These are phyloP conservation scores for Lamprologus tigripictilis DNA, from an alignment of 2,113 vertebrate species.

Conservation along the genomic window DNA sequence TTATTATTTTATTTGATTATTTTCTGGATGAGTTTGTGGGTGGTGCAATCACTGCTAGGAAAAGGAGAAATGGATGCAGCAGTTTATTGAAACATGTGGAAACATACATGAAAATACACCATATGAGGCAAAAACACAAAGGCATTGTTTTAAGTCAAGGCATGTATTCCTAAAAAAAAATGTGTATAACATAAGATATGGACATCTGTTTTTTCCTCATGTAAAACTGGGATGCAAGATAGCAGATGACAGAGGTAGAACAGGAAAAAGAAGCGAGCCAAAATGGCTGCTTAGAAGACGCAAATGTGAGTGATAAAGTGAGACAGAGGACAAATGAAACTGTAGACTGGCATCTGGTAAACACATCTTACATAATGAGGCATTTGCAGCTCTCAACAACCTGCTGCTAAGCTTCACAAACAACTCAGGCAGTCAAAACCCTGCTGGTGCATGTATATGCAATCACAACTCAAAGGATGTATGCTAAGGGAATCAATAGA, in stretches of 20 bases:
- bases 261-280: neutral
- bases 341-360: constrained; percentile 40
- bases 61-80: neutral
- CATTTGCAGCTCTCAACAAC: constrained; percentile 30
- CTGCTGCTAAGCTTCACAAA: constrained; percentile 35
- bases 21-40: neutral
- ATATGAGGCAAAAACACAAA: neutral
- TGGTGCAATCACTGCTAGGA: neutral
- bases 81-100: neutral
- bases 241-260: neutral
- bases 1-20: neutral
- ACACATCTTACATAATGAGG: constrained; percentile 43
- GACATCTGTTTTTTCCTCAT: neutral
- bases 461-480: neutral
- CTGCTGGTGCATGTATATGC: neutral
- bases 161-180: neutral
- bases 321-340: neutral
- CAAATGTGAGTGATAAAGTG: neutral
- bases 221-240: neutral
- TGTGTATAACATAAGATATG: neutral
- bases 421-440: constrained; percentile 6
- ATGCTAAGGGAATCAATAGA: neutral
- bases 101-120: neutral
- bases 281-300: neutral
- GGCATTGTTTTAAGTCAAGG: neutral